Percentiles rank a stretch among this genome's conserved stretches.
Evolutionary conservation across 2,113 vertebrate genomes (phyloP).

Genomic region (Halichoerus grypus): DNA sequence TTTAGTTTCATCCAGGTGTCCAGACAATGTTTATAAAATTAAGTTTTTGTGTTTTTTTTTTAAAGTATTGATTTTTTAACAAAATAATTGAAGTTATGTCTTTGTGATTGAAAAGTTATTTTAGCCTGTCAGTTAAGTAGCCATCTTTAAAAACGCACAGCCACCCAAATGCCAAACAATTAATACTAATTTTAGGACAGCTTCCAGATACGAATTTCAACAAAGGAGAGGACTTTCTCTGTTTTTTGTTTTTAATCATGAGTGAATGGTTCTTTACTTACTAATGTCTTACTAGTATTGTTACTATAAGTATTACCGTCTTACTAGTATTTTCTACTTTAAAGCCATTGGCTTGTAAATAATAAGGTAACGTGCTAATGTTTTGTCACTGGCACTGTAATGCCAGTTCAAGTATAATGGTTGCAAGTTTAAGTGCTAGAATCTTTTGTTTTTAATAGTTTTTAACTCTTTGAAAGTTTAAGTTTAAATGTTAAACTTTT

Average conservation of each 20-base stretch:
- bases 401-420: background rate
- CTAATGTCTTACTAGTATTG: background rate
- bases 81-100: constrained; percentile 37
- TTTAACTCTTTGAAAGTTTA: background rate
- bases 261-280: constrained; percentile 15
- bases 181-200: background rate
- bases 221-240: background rate
- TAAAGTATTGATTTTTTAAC: background rate
- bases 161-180: background rate
- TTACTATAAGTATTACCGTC: background rate
- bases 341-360: background rate
- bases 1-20: constrained; percentile 1
- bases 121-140: constrained; percentile 20
- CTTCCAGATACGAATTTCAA: background rate
- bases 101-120: constrained; percentile 14
- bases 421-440: background rate
- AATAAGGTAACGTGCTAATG: background rate
- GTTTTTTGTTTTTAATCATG: constrained; percentile 22
- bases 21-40: constrained; percentile 14
- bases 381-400: background rate
- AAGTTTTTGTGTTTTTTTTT: background rate
- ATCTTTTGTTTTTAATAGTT: background rate
- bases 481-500: constrained; percentile 30
- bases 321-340: background rate
- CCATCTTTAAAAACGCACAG: constrained; percentile 7